These are phyloP conservation scores for Drosophila testacea DNA, from an alignment of 2,888 invertebrate species.

Conservation along the genomic window DNA sequence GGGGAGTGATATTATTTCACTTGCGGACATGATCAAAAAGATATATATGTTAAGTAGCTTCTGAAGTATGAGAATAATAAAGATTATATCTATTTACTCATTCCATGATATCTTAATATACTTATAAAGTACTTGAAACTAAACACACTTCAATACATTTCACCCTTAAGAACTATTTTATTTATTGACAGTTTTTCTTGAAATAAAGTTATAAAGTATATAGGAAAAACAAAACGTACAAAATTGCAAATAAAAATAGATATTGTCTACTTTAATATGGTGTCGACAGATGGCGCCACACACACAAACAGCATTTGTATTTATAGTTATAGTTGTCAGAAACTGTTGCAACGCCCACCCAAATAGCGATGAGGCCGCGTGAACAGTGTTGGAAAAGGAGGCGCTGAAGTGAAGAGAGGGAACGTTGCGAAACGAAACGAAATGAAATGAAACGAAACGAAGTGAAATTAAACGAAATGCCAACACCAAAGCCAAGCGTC, in stretches of 20 bases:
- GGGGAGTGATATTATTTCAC: neutral
- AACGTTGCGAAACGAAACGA: slow-evolving; percentile 13
- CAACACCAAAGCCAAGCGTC: slow-evolving; percentile 48
- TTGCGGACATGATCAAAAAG: slow-evolving; percentile 14
- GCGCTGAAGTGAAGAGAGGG: neutral
- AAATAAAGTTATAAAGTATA: neutral
- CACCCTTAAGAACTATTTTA: neutral
- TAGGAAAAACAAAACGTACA: neutral
- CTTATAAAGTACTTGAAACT: neutral
- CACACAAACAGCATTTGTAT: neutral
- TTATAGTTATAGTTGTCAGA: slow-evolving; percentile 45
- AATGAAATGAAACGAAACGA: slow-evolving; percentile 15
- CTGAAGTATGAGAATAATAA: slow-evolving; percentile 1
- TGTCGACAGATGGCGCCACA: slow-evolving; percentile 42
- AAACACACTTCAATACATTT: neutral
- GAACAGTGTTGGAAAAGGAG: neutral
- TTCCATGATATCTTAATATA: neutral
- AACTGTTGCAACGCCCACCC: slow-evolving; percentile 65
- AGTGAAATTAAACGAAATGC: slow-evolving; percentile 21
- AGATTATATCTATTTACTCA: slow-evolving; percentile 5
- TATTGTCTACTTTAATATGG: neutral
- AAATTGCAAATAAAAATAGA: neutral
- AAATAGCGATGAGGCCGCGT: slow-evolving; percentile 13
- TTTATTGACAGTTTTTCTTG: neutral
- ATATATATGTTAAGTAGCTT: slow-evolving; percentile 11